Evolutionary conservation across 2,888 invertebrate species (phyloP).

Genomic region (Dynastes grantii): DNA sequence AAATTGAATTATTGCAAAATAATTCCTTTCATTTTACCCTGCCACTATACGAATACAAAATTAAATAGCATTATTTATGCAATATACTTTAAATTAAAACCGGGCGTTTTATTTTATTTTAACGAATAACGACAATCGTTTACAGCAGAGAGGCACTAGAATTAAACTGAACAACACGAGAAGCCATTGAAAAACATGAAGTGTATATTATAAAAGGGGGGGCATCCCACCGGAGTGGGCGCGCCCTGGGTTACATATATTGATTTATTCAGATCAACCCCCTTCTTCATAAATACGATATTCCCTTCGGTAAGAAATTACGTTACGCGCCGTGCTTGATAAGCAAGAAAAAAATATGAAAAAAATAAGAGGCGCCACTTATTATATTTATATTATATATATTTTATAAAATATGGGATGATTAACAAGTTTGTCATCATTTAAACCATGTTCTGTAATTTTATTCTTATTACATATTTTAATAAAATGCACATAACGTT

Average conservation of each 20-base stretch:
- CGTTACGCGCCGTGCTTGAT: not conserved
- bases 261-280: slow-evolving; percentile 51
- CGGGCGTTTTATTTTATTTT: not conserved
- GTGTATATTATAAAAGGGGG: slow-evolving; percentile 46
- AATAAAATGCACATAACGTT: not conserved
- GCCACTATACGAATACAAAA: no score
- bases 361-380: not conserved
- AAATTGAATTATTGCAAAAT: no score
- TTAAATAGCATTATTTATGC: no score
- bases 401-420: not conserved
- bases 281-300: slow-evolving; percentile 48
- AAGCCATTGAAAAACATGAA: slow-evolving; percentile 31
- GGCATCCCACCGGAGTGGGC: slow-evolving; percentile 49
- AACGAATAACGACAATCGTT: not conserved
- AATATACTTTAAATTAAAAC: no score
- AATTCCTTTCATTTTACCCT: no score
- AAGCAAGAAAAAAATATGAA: not conserved
- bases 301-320: slow-evolving; percentile 43
- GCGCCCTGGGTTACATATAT: slow-evolving; percentile 51
- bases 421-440: no score
- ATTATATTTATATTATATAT: not conserved
- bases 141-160: no score
- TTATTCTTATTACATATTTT: no score
- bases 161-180: slow-evolving; percentile 9
- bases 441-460: no score